Percentiles rank a stretch among this genome's conserved stretches.
Conservation (phyloP, 2,888 invertebrate genomes). For the Drosophila recens region DNA sequence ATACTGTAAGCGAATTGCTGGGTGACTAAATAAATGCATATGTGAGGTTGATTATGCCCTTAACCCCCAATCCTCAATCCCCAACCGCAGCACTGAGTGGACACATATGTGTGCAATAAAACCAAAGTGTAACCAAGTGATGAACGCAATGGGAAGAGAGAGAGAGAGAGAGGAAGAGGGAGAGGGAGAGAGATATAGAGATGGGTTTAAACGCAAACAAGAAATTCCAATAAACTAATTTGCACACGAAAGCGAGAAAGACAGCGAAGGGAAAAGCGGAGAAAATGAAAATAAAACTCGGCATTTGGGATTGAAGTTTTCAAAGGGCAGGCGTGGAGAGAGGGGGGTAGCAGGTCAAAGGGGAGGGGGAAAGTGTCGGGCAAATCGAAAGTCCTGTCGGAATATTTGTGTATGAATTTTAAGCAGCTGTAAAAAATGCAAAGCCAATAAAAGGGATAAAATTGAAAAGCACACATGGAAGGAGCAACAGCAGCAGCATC, state of each 20-base stretch:
- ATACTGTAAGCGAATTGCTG: slow-evolving; percentile 16
- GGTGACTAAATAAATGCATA: background rate
- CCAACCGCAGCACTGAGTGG: slow-evolving; percentile 48
- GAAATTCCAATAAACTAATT: slow-evolving; percentile 84
- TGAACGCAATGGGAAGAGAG: slow-evolving; percentile 17
- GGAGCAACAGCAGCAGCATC: background rate
- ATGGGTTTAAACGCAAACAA: slow-evolving; percentile 65
- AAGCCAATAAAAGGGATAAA: slow-evolving; percentile 78
- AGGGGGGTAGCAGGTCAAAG: background rate
- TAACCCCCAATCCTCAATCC: slow-evolving; percentile 4
- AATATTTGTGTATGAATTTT: slow-evolving; percentile 78
- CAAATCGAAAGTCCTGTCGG: slow-evolving; percentile 39
- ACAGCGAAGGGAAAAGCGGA: slow-evolving; percentile 15
- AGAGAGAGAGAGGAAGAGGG: background rate
- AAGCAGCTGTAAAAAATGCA: slow-evolving; percentile 73
- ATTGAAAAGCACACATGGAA: slow-evolving; percentile 60
- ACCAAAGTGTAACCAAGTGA: slow-evolving; percentile 38
- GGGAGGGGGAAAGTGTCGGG: slow-evolving; percentile 7
- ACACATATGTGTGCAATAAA: slow-evolving; percentile 60
- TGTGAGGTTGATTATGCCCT: background rate
- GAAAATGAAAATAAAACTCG: background rate
- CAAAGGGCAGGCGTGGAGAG: background rate
- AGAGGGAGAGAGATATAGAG: background rate
- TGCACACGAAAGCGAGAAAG: slow-evolving; percentile 74
- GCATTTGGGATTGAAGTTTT: slow-evolving; percentile 9